Evolutionary conservation across 2,797 vertebrate genomes (phyloP), one percentile per base, ranked within the genome.

Genomic region (Takifugu rubripes): DNA sequence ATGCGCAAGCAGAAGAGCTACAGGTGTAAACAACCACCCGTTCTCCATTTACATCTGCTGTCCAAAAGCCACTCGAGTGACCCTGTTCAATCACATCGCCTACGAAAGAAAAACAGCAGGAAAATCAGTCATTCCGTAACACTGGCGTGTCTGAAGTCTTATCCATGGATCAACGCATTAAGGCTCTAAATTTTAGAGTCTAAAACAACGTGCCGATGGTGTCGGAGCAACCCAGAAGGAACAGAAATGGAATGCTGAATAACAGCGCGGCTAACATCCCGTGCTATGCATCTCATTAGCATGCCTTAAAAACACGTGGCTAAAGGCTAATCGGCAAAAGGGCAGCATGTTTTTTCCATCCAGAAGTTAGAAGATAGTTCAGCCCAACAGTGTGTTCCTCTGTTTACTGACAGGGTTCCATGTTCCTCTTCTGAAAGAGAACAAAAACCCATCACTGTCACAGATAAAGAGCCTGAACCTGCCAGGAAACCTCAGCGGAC

Each of bases 41-140:
- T 8, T 27, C 47, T 29, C 61, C 60, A 45, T 72, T 79, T 70
- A 54, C 70, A 77, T 58, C 54, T 5, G 49, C 25, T 53, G 25
- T 27, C 51, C 45, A 64, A 56, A 66, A 64, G 63, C 31, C 36
- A 14, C 36, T 40, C 36, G 3, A 40, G 11, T 58, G 64, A 47
- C 54, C 16, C 49, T 29, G 62, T 77, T 80, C 60, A 77, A 66
- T 61, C 25, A 26, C 49, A 55, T 68, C 68, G 56, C 79, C 72
- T 70, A 81, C 77, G 58, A 14, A 31, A 55, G 55, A 52, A 67
- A 78, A 81, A 73, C 74, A 78, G 59, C 56, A 55, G 54, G 11
- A 57, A 36, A 62, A 61, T 70, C 50, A 68, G 55, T 74, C 66
- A 79, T 61, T 47, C 55, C 52, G 62, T 75, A 59, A 76, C 66